Evolutionary conservation across 2,113 vertebrate genomes (phyloP).

Genomic region (Gasterosteus nipponicus): DNA sequence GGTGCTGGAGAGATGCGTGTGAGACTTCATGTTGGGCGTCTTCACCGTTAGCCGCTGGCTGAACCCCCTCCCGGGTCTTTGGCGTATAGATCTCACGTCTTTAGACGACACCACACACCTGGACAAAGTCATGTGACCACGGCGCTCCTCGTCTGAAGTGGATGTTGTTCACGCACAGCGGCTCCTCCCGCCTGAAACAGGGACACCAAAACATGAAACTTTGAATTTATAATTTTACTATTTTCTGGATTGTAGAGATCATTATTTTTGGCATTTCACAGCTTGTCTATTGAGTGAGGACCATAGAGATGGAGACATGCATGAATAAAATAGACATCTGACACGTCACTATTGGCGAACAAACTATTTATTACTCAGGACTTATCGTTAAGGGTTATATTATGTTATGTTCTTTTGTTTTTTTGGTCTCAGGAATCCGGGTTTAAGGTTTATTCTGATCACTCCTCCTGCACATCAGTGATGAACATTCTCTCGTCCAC

Average conservation of each 20-base stretch:
- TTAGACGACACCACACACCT: slow-evolving; percentile 67
- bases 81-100: not conserved
- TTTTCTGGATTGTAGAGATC: not conserved
- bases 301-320: not conserved
- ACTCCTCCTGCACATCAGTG: not conserved
- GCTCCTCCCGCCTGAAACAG: slow-evolving; percentile 60
- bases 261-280: no score
- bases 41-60: not conserved
- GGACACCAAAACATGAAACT: not conserved
- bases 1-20: not conserved
- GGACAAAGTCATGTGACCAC: slow-evolving; percentile 82
- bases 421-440: no score
- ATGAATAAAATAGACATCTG: not conserved
- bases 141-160: slow-evolving; percentile 61
- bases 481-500: not conserved
- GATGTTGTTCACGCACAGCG: slow-evolving; percentile 79
- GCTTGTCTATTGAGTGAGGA: not conserved
- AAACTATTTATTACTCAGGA: no score
- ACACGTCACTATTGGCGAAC: not conserved
- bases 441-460: no score
- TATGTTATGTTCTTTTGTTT: no score
- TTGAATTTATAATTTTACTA: not conserved
- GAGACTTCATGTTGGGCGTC: not conserved
- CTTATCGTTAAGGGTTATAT: no score
- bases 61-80: not conserved